Conservation (phyloP, 2,888 invertebrate genomes). For the Leptodirus hochenwartii region DNA sequence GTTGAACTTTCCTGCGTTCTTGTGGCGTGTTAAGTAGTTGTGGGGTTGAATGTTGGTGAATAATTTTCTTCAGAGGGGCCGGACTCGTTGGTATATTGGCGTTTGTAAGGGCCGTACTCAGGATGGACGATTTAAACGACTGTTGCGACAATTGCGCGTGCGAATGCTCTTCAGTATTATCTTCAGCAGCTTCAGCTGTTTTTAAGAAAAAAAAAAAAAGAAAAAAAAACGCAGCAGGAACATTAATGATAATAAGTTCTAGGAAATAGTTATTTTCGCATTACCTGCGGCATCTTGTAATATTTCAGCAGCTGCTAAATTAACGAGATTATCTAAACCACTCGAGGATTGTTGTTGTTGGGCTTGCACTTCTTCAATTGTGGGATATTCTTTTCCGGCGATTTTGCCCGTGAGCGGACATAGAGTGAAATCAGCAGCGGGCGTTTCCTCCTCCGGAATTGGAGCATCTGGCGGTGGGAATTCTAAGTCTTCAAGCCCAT, state of each 20-base stretch:
- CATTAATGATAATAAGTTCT: too few species aligned
- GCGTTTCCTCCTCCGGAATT: constrained; percentile 36
- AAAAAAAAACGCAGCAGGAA: too few species aligned
- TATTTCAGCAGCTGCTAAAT: constrained; percentile 24
- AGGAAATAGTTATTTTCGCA: constrained; percentile 10
- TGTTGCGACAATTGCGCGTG: too few species aligned
- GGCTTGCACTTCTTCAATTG: constrained; percentile 14
- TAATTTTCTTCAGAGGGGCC: constrained; percentile 10
- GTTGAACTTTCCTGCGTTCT: too few species aligned
- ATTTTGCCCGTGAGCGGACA: constrained; percentile 47
- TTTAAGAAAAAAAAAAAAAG: too few species aligned
- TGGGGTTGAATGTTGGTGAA: too few species aligned
- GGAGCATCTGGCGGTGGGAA: constrained; percentile 47
- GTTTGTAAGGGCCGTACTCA: constrained; percentile 22
- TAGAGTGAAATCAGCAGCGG: too few species aligned
- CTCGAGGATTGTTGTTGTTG: constrained; percentile 10
- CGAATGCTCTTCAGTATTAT: too few species aligned
- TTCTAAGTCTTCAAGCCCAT: constrained; percentile 45
- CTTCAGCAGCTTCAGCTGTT: too few species aligned
- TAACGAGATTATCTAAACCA: constrained; percentile 22
- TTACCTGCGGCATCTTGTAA: constrained; percentile 20
- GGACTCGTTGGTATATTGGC: constrained; percentile 15
- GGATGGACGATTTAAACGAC: constrained; percentile 25
- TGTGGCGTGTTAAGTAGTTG: too few species aligned
- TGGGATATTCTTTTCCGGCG: constrained; percentile 14